Evolutionary conservation across 2,888 invertebrate genomes (phyloP).

Genomic region (Leucoma salicis): DNA sequence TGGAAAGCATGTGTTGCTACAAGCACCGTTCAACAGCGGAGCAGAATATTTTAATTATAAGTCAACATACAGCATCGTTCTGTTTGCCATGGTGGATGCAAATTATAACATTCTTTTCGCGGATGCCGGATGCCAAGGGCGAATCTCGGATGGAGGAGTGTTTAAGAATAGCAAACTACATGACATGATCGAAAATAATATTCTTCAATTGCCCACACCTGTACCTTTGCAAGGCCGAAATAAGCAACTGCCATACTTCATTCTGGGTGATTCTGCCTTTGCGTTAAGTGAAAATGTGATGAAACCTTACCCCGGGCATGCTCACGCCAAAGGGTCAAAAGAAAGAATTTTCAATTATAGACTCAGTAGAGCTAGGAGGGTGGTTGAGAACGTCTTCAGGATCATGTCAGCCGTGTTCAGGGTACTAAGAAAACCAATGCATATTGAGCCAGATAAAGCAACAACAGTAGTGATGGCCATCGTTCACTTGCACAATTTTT

Average conservation of each 20-base stretch:
- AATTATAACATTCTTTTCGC: constrained; percentile 12
- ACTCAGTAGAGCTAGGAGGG: constrained; percentile 3
- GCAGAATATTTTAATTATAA: constrained; percentile 17
- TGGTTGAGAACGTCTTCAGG: constrained; percentile 5
- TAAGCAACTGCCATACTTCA: constrained; percentile 1
- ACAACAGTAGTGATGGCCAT: constrained; percentile 10
- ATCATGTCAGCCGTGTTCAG: constrained; percentile 6
- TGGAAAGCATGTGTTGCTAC: constrained; percentile 16
- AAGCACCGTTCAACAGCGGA: constrained; percentile 16
- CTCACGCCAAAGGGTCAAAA: constrained; percentile 4
- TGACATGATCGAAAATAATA: background rate
- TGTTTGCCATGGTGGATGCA: constrained; percentile 16
- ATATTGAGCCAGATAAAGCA: constrained; percentile 10
- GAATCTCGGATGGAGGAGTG: constrained; percentile 10
- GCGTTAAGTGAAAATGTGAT: constrained; percentile 6
- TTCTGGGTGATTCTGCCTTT: constrained; percentile 5
- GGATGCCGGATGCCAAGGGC: constrained; percentile 15
- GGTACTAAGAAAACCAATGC: constrained; percentile 5
- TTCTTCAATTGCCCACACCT: constrained; percentile 3
- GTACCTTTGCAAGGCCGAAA: constrained; percentile 5
- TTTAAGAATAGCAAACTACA: constrained; percentile 6
- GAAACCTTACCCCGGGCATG: constrained; percentile 5
- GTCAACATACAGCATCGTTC: constrained; percentile 12
- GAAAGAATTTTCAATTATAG: constrained; percentile 7
- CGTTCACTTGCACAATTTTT: constrained; percentile 9